Percentiles rank a stretch among this genome's conserved stretches.
Evolutionary conservation across 2,888 invertebrate genomes (phyloP).

Genomic region (Diadromus collaris): DNA sequence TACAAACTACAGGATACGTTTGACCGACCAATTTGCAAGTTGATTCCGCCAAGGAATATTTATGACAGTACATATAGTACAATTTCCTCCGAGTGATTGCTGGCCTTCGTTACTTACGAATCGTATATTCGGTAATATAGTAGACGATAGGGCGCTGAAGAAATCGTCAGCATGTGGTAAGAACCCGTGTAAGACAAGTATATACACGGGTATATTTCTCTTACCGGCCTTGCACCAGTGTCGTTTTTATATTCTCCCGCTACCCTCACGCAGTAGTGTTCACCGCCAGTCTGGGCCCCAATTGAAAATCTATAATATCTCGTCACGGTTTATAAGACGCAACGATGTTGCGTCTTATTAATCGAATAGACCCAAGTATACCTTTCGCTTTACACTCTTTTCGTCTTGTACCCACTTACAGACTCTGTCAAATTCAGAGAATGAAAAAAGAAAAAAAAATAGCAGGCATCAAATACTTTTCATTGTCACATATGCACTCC

Average conservation of each 20-base stretch:
- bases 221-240: not conserved
- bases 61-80: conserved; percentile 39
- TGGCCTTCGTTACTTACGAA: conserved; percentile 10
- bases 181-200: no score
- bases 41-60: conserved; percentile 55
- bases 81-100: conserved; percentile 29
- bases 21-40: conserved; percentile 55
- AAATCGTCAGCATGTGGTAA: no score
- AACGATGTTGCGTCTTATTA: not conserved
- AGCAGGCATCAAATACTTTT: not conserved
- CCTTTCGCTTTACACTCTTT: no score
- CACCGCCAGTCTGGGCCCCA: conserved; percentile 24
- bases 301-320: conserved; percentile 38
- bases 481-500: not conserved
- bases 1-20: conserved; percentile 54
- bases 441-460: no score
- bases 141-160: conserved; percentile 2
- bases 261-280: not conserved
- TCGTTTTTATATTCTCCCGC: not conserved
- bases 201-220: no score
- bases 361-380: no score
- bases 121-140: not conserved
- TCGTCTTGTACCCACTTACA: no score
- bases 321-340: conserved; percentile 14
- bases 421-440: no score